These are phyloP conservation scores for Bubo scandiacus DNA, from an alignment of 2,113 vertebrate genomes.

Conservation along the genomic window DNA sequence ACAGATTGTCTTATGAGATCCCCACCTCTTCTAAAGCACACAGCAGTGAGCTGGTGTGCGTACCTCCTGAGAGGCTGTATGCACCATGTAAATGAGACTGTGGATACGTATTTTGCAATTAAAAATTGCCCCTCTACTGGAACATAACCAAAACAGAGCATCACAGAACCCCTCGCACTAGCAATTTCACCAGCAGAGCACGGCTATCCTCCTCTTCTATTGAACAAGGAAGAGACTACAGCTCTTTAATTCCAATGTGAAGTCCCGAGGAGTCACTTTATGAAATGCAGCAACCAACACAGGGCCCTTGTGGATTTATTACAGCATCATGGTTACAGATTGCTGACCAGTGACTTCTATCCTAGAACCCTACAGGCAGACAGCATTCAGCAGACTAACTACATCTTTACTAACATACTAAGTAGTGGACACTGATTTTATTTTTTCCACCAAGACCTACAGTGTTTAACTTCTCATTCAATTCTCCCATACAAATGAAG, in stretches of 20 bases:
- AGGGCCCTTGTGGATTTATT: background rate
- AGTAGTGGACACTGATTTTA: background rate
- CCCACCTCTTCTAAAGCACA: background rate
- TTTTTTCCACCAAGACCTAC: background rate
- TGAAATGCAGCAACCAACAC: background rate
- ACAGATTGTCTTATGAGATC: background rate
- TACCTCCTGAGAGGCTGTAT: background rate
- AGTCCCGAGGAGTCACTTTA: background rate
- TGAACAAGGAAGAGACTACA: background rate
- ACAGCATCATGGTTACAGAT: background rate
- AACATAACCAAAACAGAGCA: background rate
- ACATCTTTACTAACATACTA: fast-evolving
- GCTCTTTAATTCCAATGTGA: background rate
- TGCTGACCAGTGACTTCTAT: background rate
- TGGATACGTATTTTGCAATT: background rate
- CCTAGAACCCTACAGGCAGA: background rate
- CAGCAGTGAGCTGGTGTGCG: background rate
- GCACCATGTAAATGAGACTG: background rate
- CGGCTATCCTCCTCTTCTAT: background rate
- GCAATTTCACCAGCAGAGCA: background rate
- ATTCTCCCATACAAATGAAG: background rate
- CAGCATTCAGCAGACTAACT: background rate
- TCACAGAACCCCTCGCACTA: background rate
- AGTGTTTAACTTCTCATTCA: background rate
- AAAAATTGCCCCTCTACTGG: background rate